These are phyloP conservation scores for Zosterops japonicus DNA, from an alignment of 2,113 vertebrate species.

Conservation along the genomic window DNA sequence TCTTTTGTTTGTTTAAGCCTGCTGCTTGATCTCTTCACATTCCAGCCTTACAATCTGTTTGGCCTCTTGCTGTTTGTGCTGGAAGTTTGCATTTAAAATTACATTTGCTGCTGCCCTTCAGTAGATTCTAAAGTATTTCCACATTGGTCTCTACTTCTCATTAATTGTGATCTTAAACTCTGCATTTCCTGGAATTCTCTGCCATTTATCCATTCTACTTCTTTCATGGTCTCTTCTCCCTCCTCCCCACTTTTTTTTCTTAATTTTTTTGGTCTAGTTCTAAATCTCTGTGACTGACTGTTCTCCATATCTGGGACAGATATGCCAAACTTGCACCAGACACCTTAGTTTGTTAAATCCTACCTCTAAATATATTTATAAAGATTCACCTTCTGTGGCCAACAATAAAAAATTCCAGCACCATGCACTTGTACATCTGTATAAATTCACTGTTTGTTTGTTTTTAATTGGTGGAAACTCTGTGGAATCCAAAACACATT, in stretches of 20 bases:
- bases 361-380: neutral
- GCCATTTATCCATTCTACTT: neutral
- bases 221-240: neutral
- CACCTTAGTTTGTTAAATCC: neutral
- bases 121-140: neutral
- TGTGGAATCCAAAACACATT: neutral
- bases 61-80: neutral
- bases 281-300: neutral
- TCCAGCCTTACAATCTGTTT: neutral
- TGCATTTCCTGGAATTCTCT: neutral
- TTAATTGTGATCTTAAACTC: neutral
- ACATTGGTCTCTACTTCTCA: neutral
- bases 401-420: neutral
- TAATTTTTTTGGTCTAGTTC: neutral
- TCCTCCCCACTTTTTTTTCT: accelerated
- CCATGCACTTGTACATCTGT: neutral
- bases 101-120: neutral
- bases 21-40: neutral
- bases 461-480: neutral
- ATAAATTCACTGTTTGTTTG: neutral
- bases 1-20: slow-evolving; percentile 24
- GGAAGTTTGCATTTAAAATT: neutral
- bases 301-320: neutral
- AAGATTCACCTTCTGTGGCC: neutral
- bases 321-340: neutral